Conservation (phyloP, 2,113 vertebrate genomes). For the Rhodinocichla rosea region DNA sequence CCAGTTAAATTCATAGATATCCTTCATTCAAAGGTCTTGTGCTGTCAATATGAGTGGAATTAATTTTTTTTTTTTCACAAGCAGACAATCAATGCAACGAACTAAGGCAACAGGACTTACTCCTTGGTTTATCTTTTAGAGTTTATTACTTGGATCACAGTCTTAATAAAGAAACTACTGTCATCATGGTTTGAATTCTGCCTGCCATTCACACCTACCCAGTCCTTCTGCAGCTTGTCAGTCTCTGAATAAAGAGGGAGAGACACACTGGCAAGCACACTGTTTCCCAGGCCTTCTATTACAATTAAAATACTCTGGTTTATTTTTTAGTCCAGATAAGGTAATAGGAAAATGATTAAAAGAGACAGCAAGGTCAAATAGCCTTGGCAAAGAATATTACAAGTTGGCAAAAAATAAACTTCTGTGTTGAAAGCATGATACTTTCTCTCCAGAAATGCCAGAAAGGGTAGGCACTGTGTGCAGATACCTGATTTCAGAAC, state of each 20-base stretch:
- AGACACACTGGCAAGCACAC: accelerated
- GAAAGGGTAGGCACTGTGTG: neutral
- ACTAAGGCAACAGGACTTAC: neutral
- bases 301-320: neutral
- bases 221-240: neutral
- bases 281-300: neutral
- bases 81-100: neutral
- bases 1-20: neutral
- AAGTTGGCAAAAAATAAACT: neutral
- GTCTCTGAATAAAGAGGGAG: neutral
- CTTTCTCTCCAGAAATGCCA: neutral
- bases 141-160: neutral
- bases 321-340: neutral
- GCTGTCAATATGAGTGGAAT: neutral
- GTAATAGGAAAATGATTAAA: neutral
- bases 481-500: neutral
- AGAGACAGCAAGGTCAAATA: neutral
- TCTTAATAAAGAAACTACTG: neutral
- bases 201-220: neutral
- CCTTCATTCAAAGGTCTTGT: neutral
- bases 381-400: neutral
- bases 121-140: neutral
- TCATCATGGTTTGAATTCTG: neutral
- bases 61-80: neutral
- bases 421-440: neutral